phyloP scores from a whole-genome alignment of 2,113 vertebrate genomes.

The Scolopax mira region DNA sequence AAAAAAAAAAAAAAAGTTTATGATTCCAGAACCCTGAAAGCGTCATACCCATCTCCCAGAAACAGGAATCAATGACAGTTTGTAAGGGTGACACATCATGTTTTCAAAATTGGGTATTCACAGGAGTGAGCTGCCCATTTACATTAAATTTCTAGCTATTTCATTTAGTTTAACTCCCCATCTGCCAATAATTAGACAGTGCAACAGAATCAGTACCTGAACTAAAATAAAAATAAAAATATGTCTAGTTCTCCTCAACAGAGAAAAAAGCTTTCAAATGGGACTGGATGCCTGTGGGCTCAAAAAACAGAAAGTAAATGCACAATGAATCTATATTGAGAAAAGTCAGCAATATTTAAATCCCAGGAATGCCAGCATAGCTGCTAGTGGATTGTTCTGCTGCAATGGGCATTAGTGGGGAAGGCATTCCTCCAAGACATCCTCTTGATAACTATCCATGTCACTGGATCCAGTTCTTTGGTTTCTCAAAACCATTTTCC shows the following conservation, averaged over 20 bases:
- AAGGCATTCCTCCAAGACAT: background rate
- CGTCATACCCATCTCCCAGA: background rate
- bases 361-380: background rate
- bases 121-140: background rate
- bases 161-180: background rate
- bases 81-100: background rate
- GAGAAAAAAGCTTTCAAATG: background rate
- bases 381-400: background rate
- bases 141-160: background rate
- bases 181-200: background rate
- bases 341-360: background rate
- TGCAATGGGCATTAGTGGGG: accelerated
- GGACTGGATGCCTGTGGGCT: background rate
- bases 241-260: background rate
- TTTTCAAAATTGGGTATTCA: background rate
- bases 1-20: background rate
- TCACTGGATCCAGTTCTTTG: background rate
- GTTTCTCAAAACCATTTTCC: background rate
- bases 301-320: background rate
- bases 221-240: background rate
- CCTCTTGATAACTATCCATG: background rate
- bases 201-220: background rate
- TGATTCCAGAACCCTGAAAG: background rate
- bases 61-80: background rate
- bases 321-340: background rate